Percentiles rank a stretch among this genome's conserved stretches.
Evolutionary conservation across 2,113 vertebrate species (phyloP).

Genomic region (Panthera uncia): DNA sequence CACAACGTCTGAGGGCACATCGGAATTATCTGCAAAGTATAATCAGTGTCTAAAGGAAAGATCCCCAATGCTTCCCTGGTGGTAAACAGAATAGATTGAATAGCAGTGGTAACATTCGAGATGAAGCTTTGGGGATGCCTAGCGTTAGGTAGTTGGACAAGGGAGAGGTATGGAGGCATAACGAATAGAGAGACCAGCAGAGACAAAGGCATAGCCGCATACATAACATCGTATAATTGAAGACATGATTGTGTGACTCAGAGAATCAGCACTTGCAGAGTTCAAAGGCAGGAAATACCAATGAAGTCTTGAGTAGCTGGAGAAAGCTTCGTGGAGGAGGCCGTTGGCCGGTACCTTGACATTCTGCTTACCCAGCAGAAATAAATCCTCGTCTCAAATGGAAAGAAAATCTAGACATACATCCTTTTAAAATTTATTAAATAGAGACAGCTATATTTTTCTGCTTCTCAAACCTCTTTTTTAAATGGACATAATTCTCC

Average conservation of each 20-base stretch:
- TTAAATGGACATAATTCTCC: conserved; percentile 70
- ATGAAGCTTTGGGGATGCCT: not conserved
- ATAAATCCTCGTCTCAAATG: conserved; percentile 58
- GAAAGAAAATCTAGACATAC: conserved; percentile 64
- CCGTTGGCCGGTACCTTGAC: conserved; percentile 21
- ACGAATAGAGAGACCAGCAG: not conserved
- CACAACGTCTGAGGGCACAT: not conserved
- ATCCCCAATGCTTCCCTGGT: not conserved
- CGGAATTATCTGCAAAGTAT: not conserved
- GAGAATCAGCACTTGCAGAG: conserved; percentile 33
- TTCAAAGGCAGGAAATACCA: conserved; percentile 66
- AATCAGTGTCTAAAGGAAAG: not conserved
- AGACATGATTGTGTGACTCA: conserved; percentile 42
- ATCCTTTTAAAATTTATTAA: conserved; percentile 57
- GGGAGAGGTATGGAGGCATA: not conserved
- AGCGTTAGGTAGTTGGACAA: not conserved
- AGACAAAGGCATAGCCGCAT: not conserved
- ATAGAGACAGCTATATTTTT: conserved; percentile 63
- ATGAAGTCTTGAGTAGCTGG: conserved; percentile 37
- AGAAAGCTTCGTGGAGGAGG: conserved; percentile 36
- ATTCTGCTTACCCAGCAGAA: conserved; percentile 66
- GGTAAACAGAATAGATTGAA: not conserved
- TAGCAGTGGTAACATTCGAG: not conserved
- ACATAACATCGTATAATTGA: not conserved
- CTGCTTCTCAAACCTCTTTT: conserved; percentile 70